Evolutionary conservation across 2,797 vertebrate genomes (phyloP), one percentile per base, ranked within the genome.

Genomic region (Sebastes iracundus): DNA sequence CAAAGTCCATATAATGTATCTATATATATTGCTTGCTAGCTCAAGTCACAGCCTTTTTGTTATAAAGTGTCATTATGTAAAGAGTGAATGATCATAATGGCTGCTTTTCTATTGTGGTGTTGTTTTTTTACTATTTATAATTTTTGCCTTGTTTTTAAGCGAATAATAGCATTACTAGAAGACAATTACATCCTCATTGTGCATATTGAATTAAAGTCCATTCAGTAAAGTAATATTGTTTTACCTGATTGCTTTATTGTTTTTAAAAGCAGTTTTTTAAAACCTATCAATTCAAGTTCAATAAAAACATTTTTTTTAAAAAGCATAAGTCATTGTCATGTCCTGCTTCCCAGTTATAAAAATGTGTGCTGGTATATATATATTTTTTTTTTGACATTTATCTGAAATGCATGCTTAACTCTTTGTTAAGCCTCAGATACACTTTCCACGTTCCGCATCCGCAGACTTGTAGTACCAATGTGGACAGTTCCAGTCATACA

Each of bases 31-130:
- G 55, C 20, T 35, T 12, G 55, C 20, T 68, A 53, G 42, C 13
- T 60, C 28, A 68, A 65, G 7, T 49, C 13, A 46, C 56, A 85
- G 70, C 82, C 81, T 83, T 90, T 11, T 72, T 77, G 27, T 49
- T 32, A 62, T 46, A 18, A 81, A 77, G 60, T 84, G 75, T 77
- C 22, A 74, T 56, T 61, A 55, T 82, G 79, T 88, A 75, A 77
- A 78, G 55, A 70, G 5, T 33, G 1, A 56, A 66, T 75, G 0
- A 30, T 49, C 38, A 13, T 12, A 42, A 62, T 25, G 3, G 46
- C 0, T 59, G 20, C 10, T 64, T 79, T 76, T 30, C 0, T 28
- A 18, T 23, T 18, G 11, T 56, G 7, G 7, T 27, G 25, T 16
- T 33, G 27, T 16, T 73, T 69, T 78, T 35, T 55, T 28, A 28